phyloP scores from a whole-genome alignment of 2,113 vertebrate species.

The Corythoichthys intestinalis region DNA sequence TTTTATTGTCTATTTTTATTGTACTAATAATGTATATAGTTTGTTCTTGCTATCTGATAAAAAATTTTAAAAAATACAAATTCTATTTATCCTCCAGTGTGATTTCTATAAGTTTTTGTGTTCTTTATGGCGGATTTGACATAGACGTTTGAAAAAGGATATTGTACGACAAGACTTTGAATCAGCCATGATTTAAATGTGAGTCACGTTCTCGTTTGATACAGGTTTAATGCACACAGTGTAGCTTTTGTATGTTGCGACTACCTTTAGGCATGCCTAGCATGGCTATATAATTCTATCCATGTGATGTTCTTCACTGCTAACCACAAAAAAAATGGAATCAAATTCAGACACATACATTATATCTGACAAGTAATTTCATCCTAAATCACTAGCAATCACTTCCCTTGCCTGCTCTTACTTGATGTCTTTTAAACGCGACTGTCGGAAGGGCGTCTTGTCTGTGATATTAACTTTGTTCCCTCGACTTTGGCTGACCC shows the following conservation, averaged over 20 bases:
- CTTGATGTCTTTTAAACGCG: background rate
- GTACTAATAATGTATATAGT: too few relatives aligned
- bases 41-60: too few relatives aligned
- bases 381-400: constrained; percentile 3
- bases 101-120: too few relatives aligned
- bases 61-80: too few relatives aligned
- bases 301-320: background rate
- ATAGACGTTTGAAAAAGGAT: background rate
- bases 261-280: background rate
- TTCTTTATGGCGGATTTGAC: too few relatives aligned
- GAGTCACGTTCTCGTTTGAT: background rate
- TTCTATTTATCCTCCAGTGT: too few relatives aligned
- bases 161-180: background rate
- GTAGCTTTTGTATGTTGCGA: background rate
- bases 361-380: constrained; percentile 5
- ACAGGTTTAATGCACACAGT: background rate
- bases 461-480: constrained; percentile 55
- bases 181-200: background rate
- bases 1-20: too few relatives aligned
- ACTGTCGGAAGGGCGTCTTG: constrained; percentile 44
- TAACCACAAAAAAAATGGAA: background rate
- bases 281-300: background rate
- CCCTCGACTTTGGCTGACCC: constrained; percentile 61
- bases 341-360: background rate
- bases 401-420: background rate